Evolutionary conservation across 2,113 vertebrate genomes (phyloP).

Genomic region (Noturus placidus): DNA sequence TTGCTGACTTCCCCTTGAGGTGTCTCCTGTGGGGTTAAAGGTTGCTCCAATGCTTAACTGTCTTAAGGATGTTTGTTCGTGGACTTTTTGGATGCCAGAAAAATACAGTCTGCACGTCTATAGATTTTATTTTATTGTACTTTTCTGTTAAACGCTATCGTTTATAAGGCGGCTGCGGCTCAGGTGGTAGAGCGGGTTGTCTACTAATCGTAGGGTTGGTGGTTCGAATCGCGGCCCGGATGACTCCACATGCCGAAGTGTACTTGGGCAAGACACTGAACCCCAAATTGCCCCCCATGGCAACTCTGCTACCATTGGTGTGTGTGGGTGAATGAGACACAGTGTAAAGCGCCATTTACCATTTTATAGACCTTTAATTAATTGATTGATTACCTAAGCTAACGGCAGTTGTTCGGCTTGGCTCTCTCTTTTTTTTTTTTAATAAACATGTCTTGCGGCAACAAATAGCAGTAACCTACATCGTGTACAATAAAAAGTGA

Average conservation of each 20-base stretch:
- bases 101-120: background rate
- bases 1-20: background rate
- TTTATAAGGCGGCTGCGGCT: too few species aligned
- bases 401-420: background rate
- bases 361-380: background rate
- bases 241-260: too few species aligned
- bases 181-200: too few species aligned
- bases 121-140: background rate
- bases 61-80: background rate
- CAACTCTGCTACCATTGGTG: too few species aligned
- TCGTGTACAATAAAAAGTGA: background rate
- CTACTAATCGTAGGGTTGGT: too few species aligned
- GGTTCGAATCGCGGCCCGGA: too few species aligned
- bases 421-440: too few species aligned
- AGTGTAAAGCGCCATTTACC: too few species aligned
- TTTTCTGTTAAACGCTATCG: too few species aligned
- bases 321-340: too few species aligned
- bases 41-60: background rate
- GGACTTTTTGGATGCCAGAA: background rate
- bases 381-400: background rate
- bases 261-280: too few species aligned
- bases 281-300: too few species aligned
- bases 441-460: background rate
- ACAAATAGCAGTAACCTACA: background rate
- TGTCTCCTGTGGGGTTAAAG: background rate